Evolutionary conservation across 2,113 vertebrate genomes (phyloP).

Genomic region (Sclerurus mexicanus): DNA sequence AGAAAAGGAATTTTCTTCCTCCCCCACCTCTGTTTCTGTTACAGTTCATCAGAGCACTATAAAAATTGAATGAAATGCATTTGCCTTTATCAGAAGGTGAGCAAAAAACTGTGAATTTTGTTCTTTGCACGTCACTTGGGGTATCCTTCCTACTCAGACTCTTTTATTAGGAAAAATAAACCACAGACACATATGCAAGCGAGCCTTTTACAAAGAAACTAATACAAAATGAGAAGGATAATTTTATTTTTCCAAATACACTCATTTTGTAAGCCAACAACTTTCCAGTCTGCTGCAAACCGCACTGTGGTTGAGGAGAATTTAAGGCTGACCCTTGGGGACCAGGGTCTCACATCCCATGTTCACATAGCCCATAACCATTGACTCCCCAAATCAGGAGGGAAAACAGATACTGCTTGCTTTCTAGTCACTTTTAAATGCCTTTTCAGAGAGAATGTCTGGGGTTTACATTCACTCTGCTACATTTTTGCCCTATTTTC

Average conservation of each 20-base stretch:
- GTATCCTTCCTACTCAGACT: not conserved
- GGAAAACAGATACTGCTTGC: not conserved
- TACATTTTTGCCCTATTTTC: not conserved
- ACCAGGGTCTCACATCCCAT: not conserved
- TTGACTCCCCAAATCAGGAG: not conserved
- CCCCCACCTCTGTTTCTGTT: not conserved
- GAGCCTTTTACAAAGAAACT: not conserved
- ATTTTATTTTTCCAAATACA: not conserved
- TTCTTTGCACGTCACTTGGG: not conserved
- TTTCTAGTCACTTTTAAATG: not conserved
- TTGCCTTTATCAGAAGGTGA: not conserved
- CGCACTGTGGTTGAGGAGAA: not conserved
- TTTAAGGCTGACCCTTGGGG: not conserved
- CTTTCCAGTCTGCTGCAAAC: not conserved
- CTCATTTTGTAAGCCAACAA: not conserved
- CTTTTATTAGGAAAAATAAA: not conserved
- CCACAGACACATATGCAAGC: not conserved
- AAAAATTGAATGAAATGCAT: not conserved
- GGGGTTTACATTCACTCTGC: not conserved
- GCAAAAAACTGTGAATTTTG: not conserved
- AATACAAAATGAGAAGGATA: not conserved
- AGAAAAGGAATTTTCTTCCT: not conserved
- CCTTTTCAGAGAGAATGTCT: not conserved
- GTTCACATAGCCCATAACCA: not conserved
- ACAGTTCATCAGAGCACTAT: not conserved